Evolutionary conservation across 1,140 invertebrate genomes (phyloP), one percentile per base, ranked within the genome.

Genomic region (Drosophila sechellia): DNA sequence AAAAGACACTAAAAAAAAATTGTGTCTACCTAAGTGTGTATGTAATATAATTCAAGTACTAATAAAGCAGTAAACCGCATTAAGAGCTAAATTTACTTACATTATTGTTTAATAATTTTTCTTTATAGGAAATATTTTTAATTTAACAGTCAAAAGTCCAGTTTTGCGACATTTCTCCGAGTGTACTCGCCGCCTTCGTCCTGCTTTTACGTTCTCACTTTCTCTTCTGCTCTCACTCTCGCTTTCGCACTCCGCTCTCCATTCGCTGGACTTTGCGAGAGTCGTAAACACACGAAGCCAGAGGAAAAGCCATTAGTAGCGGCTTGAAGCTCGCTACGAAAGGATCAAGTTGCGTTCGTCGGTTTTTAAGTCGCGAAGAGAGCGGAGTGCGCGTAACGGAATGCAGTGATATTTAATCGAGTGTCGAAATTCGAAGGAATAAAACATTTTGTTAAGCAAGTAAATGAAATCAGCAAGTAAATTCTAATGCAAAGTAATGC

Each of bases 311-410:
- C 39, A 65, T 57, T 72, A 86, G 81, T 86, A 66, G 79, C 71
- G 65, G 56, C 65, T 49, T 43, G 55, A 59, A 87, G 83, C 83
- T 87, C 56, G 63, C 68, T 63, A 75, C 60, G 78, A 60, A 87
- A 81, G 81, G 81, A 86, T 87, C 83, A 57, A 37, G 42, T 17
- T 17, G 31, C 37, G 55, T 50, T 57, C 27, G 13, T 58, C 77
- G 42, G 42, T 53, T 66, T 60, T 39, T 5, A 22, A 45, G 37
- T 50, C 17, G 54, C 6, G 2, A 42, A 40, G 8, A 50, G 42
- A 42, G 20, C 68, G 56, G 25, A 40, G 52, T 74, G 55, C 77
- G 81, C 77, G 73, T 57, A 81, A 78, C 70, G 70, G 22, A 57
- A 80, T 84, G 75, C 73, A 85, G 69, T 58, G 56, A 70, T 53